Evolutionary conservation across 2,888 invertebrate genomes (phyloP).

Genomic region (Embidobia sp.): DNA sequence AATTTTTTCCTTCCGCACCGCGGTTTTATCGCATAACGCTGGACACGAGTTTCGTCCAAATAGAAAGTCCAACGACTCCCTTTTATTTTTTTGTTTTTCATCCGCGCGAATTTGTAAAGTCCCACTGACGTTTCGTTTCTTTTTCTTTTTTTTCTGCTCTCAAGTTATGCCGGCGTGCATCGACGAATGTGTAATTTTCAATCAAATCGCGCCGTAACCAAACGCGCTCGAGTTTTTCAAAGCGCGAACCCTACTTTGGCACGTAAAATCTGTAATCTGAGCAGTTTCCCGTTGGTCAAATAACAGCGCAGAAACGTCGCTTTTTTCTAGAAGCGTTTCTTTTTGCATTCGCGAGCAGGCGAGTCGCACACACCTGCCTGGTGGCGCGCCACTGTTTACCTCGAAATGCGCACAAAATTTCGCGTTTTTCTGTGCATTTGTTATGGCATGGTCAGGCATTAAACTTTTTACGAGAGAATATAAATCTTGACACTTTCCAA

Average conservation of each 20-base stretch:
- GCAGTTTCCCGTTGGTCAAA: too few species aligned
- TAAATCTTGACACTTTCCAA: constrained; percentile 66
- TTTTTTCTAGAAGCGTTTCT: background rate
- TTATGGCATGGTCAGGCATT: constrained; percentile 45
- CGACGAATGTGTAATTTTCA: too few species aligned
- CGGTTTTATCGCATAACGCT: constrained; percentile 20
- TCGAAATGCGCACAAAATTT: constrained; percentile 53
- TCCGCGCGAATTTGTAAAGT: background rate
- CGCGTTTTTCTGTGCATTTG: constrained; percentile 54
- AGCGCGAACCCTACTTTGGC: too few species aligned
- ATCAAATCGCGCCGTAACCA: too few species aligned
- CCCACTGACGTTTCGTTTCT: too few species aligned
- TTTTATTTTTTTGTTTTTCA: constrained; percentile 6
- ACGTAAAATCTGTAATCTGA: too few species aligned
- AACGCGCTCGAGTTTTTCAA: too few species aligned
- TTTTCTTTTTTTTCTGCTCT: too few species aligned
- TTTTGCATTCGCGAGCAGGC: too few species aligned
- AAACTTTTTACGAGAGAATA: constrained; percentile 65
- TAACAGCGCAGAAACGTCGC: background rate
- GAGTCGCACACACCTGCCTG: constrained; percentile 14
- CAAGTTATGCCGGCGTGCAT: too few species aligned
- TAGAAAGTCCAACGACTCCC: constrained; percentile 21
- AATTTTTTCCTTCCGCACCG: constrained; percentile 15
- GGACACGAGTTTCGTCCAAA: constrained; percentile 14
- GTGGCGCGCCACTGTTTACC: constrained; percentile 24